Conservation (phyloP, 2,888 invertebrate species). For the Drosophila koepferae region DNA sequence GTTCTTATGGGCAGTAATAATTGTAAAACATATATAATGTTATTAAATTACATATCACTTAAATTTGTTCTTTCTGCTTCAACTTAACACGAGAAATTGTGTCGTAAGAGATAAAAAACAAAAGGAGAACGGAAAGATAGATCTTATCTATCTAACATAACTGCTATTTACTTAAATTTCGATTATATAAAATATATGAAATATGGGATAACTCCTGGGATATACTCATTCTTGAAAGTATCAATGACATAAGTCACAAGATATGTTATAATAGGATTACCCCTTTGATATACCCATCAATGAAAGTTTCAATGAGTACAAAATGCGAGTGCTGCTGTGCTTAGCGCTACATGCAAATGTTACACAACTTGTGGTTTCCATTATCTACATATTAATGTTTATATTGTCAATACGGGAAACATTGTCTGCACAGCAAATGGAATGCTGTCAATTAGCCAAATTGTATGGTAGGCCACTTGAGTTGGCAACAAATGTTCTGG, state of each 20-base stretch:
- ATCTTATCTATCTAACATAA: not conserved
- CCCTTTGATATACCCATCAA: not conserved
- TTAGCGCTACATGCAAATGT: conserved; percentile 19
- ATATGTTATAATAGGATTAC: not conserved
- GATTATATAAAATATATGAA: not conserved
- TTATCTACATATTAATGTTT: conserved; percentile 23
- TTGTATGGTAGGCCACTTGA: conserved; percentile 35
- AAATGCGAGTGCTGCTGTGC: conserved; percentile 1
- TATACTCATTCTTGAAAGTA: not conserved
- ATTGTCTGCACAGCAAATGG: not conserved
- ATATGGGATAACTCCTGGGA: not conserved
- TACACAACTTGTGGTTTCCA: conserved; percentile 24
- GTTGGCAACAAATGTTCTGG: not conserved
- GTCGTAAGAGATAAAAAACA: not conserved
- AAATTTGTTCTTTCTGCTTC: not conserved
- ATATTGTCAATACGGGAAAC: conserved; percentile 20
- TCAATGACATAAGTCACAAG: not conserved
- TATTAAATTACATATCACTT: not conserved
- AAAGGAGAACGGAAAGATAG: not conserved
- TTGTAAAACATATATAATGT: not conserved
- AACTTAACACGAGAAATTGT: not conserved
- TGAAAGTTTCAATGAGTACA: not conserved
- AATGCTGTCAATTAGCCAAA: conserved; percentile 38
- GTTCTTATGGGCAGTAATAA: conserved; percentile 35
- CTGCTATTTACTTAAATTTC: not conserved